Evolutionary conservation across 1,140 invertebrate genomes (phyloP).

Genomic region (Gryllus bimaculatus): DNA sequence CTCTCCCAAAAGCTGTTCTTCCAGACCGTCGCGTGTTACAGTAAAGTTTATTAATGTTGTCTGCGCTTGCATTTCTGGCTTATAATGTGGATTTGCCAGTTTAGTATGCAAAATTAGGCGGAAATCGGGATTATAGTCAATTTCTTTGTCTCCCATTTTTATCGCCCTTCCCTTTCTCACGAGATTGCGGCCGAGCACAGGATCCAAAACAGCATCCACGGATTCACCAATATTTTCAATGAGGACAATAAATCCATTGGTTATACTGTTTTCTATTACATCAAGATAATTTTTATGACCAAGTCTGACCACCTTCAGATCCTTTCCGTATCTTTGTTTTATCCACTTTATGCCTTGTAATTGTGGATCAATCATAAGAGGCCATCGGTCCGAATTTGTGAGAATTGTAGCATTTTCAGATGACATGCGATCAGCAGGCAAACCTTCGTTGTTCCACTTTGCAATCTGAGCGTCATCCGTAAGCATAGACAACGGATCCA

Average conservation of each 20-base stretch:
- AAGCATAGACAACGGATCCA: slow-evolving; percentile 73
- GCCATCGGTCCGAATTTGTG: slow-evolving; percentile 82
- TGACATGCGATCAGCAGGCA: slow-evolving; percentile 88
- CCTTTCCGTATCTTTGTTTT: slow-evolving; percentile 56
- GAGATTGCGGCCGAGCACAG: slow-evolving; percentile 75
- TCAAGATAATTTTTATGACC: slow-evolving; percentile 78
- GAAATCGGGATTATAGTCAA: slow-evolving; percentile 78
- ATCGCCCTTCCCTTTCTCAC: slow-evolving; percentile 73
- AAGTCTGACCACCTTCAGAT: slow-evolving; percentile 51
- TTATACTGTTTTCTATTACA: slow-evolving; percentile 68
- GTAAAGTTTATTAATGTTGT: slow-evolving; percentile 92
- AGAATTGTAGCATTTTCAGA: slow-evolving; percentile 90
- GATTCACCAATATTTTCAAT: slow-evolving; percentile 85
- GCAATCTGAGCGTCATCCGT: slow-evolving; percentile 88
- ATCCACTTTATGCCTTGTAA: slow-evolving; percentile 93
- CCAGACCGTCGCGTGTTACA: slow-evolving; percentile 82
- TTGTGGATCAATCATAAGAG: slow-evolving; percentile 90
- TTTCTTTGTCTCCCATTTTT: slow-evolving; percentile 84
- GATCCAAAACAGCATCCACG: slow-evolving; percentile 83
- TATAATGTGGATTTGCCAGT: slow-evolving; percentile 89
- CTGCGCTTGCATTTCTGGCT: slow-evolving; percentile 94
- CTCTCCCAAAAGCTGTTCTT: slow-evolving; percentile 87
- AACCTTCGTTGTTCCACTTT: slow-evolving; percentile 87
- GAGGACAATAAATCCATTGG: slow-evolving; percentile 55
- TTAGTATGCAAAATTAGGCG: slow-evolving; percentile 88